Conservation (phyloP, 92 coral and sea anemone species). For the Ricordea florida region DNA sequence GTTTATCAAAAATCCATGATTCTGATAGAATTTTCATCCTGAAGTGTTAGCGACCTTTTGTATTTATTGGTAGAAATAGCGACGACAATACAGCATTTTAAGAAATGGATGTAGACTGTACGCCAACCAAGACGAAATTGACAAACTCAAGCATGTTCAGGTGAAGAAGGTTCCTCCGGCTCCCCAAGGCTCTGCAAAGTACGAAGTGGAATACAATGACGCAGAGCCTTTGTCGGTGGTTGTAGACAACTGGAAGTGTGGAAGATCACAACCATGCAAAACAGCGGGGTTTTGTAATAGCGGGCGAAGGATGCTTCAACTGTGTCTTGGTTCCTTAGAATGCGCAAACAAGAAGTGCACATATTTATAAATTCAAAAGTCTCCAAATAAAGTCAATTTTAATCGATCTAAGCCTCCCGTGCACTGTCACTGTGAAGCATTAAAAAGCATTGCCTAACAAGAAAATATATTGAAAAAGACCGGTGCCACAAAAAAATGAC, state of each 20-base stretch:
- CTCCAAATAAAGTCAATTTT: slow-evolving; percentile 36
- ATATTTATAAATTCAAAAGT: slow-evolving; percentile 11
- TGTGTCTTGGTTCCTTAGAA: slow-evolving; percentile 17
- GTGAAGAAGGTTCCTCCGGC: slow-evolving; percentile 10
- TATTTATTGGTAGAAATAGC: background rate
- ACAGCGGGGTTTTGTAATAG: slow-evolving; percentile 27
- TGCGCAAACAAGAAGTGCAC: background rate
- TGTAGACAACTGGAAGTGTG: slow-evolving; percentile 57
- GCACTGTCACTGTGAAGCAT: slow-evolving; percentile 10
- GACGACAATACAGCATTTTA: slow-evolving; percentile 6
- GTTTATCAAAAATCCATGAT: background rate
- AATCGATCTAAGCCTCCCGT: background rate
- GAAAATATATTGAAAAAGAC: slow-evolving; percentile 50
- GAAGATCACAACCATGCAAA: slow-evolving; percentile 42
- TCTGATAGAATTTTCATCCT: background rate
- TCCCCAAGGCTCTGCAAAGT: slow-evolving; percentile 38
- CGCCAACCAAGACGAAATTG: slow-evolving; percentile 27
- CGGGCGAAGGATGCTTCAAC: slow-evolving; percentile 28
- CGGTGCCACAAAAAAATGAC: slow-evolving; percentile 47
- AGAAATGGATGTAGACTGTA: slow-evolving; percentile 25
- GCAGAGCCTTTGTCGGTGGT: slow-evolving; percentile 18
- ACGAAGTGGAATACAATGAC: slow-evolving; percentile 24
- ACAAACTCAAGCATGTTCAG: background rate
- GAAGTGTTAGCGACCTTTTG: background rate
- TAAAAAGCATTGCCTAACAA: slow-evolving; percentile 7